These are phyloP conservation scores for Eolophus roseicapilla DNA, from an alignment of 2,113 vertebrate species.

Conservation along the genomic window DNA sequence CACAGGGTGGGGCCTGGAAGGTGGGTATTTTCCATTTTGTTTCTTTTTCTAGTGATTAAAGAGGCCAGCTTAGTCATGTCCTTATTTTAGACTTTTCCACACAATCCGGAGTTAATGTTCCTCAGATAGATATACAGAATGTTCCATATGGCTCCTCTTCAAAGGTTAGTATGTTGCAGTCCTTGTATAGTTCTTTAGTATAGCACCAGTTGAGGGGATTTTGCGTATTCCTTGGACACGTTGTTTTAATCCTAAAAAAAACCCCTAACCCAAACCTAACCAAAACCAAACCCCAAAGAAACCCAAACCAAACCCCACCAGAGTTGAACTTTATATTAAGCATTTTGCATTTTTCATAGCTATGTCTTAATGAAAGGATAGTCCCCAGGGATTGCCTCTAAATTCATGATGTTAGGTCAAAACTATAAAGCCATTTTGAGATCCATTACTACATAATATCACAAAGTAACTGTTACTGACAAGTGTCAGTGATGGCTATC, in stretches of 20 bases:
- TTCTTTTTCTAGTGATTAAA: conserved; percentile 12
- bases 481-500: background rate
- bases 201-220: background rate
- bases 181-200: background rate
- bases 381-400: background rate
- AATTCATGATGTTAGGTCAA: background rate
- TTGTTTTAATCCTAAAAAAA: background rate
- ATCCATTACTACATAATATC: background rate
- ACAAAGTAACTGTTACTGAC: background rate
- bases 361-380: background rate
- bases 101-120: background rate
- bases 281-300: rapidly evolving
- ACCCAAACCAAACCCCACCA: background rate
- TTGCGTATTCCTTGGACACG: background rate
- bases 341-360: background rate
- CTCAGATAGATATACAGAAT: background rate
- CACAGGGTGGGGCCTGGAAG: background rate
- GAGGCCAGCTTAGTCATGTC: background rate
- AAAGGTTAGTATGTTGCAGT: background rate
- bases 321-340: background rate
- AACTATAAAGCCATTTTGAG: background rate
- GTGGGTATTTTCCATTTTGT: conserved; percentile 13
- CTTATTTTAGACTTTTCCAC: background rate
- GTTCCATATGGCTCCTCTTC: background rate
- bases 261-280: too few species aligned